Conservation (phyloP, 2,797 vertebrate species). For the Sebastes taczanowskii region DNA sequence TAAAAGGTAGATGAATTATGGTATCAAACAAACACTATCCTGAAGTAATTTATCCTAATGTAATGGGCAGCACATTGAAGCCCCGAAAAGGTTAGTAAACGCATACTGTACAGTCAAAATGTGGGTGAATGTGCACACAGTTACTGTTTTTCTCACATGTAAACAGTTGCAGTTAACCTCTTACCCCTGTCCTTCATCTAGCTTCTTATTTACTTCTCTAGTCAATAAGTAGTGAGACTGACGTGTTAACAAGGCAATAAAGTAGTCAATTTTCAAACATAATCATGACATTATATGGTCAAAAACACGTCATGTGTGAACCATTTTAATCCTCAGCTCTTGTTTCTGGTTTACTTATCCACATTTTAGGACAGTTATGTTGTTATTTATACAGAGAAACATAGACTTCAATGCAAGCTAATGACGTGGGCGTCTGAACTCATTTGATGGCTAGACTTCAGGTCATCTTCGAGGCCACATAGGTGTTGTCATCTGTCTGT, state of each 20-base stretch:
- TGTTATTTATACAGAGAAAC: neutral
- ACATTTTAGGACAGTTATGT: neutral
- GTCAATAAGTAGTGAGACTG: neutral
- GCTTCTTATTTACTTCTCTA: neutral
- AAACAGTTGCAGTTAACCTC: neutral
- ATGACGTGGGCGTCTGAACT: neutral
- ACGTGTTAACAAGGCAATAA: neutral
- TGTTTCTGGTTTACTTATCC: neutral
- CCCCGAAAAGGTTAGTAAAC: neutral
- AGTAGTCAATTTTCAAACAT: neutral
- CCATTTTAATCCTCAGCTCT: neutral
- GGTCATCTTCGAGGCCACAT: neutral
- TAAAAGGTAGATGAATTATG: neutral
- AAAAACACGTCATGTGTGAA: neutral
- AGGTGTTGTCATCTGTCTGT: neutral
- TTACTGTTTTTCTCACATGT: neutral
- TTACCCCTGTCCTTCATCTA: neutral
- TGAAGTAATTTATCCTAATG: neutral
- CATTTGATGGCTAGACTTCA: neutral
- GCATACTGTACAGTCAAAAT: neutral
- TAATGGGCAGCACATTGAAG: neutral
- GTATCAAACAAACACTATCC: neutral
- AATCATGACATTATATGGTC: neutral
- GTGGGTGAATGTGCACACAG: neutral
- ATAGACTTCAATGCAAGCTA: neutral